phyloP scores from a whole-genome alignment of 1,140 invertebrate species.

The Saccostrea glomerata region DNA sequence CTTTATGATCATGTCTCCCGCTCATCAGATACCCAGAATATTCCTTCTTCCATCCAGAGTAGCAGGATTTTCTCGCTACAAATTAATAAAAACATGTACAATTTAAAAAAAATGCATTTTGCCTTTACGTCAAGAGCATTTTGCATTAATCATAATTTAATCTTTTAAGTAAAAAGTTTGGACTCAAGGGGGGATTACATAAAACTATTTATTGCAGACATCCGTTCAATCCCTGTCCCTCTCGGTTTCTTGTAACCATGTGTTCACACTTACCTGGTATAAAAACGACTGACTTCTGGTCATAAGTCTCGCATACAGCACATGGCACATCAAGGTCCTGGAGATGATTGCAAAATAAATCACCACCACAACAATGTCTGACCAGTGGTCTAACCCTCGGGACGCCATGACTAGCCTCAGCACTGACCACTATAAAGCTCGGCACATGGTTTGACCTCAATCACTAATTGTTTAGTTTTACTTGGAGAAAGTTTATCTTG shows the following conservation, averaged over 20 bases:
- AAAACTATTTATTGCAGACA: too few species aligned
- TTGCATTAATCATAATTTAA: neutral
- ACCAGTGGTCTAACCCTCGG: constrained; percentile 74
- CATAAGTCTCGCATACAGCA: neutral
- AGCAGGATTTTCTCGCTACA: neutral
- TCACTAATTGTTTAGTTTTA: constrained; percentile 33
- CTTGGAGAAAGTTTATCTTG: constrained; percentile 18
- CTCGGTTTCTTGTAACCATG: neutral
- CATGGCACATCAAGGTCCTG: neutral
- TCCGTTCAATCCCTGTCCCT: too few species aligned
- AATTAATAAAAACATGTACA: neutral
- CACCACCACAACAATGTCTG: constrained; percentile 77
- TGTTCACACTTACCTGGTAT: neutral
- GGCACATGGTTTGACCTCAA: neutral
- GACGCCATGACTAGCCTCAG: constrained; percentile 49
- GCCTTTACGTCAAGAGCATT: too few species aligned
- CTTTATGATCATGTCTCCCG: neutral
- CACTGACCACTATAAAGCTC: neutral
- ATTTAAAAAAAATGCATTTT: too few species aligned
- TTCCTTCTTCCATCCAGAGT: neutral
- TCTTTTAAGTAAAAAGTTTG: too few species aligned
- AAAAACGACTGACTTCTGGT: neutral
- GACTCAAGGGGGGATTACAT: too few species aligned
- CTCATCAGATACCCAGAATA: neutral
- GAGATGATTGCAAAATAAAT: too few species aligned